Conservation (phyloP, 2,113 vertebrate genomes). For the Salvator merianae region DNA sequence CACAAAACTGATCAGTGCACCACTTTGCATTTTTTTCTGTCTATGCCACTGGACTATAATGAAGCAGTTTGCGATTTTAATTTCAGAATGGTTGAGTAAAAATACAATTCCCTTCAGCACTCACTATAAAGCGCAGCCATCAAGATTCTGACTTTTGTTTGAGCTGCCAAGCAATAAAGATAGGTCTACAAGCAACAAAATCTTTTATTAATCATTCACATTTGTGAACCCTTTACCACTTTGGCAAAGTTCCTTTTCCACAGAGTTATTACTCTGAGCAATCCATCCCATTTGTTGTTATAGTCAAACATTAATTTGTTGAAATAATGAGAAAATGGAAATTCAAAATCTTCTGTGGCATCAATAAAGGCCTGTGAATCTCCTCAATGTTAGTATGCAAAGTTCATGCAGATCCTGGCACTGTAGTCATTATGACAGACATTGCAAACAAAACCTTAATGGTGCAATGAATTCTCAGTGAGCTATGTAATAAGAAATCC, state of each 20-base stretch:
- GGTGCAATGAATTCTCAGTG: background rate
- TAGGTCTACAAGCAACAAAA: background rate
- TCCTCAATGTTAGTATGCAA: slow-evolving; percentile 2
- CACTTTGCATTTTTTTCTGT: background rate
- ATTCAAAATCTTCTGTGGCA: background rate
- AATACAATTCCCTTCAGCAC: background rate
- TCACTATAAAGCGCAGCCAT: background rate
- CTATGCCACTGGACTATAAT: background rate
- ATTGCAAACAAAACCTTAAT: background rate
- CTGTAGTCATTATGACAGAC: background rate
- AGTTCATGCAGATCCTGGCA: slow-evolving; percentile 12
- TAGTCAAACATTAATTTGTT: background rate
- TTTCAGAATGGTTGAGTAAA: background rate
- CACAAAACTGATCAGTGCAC: background rate
- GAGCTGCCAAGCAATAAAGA: background rate
- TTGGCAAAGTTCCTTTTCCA: slow-evolving; percentile 1
- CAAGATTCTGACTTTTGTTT: background rate
- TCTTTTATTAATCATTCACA: slow-evolving; percentile 14
- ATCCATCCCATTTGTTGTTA: background rate
- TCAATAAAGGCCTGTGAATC: background rate
- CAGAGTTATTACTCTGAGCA: background rate
- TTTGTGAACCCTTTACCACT: background rate
- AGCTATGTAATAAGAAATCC: background rate
- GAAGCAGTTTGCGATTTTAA: background rate
- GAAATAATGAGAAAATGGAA: slow-evolving; percentile 21